phyloP scores from a whole-genome alignment of 1,140 invertebrate species.

The Drosophila murphyi region DNA sequence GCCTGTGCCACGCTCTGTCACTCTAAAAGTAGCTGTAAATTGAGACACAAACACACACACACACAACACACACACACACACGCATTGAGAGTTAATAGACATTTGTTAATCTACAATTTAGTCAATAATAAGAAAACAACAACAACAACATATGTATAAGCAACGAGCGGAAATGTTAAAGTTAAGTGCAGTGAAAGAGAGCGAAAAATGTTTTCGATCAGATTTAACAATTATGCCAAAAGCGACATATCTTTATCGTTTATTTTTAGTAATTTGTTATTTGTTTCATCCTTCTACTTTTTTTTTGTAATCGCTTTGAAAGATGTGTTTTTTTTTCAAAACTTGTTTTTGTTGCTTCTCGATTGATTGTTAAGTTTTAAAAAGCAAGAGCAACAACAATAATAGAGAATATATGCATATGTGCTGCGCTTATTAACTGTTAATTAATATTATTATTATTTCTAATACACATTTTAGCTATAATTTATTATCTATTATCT shows the following conservation, averaged over 20 bases:
- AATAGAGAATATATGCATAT: constrained; percentile 22
- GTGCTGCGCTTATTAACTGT: constrained; percentile 71
- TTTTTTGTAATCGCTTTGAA: constrained; percentile 4
- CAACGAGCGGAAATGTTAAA: constrained; percentile 33
- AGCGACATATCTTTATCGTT: constrained; percentile 22
- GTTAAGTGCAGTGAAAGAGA: constrained; percentile 12
- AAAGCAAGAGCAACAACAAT: constrained; percentile 11
- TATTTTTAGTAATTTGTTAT: constrained; percentile 36
- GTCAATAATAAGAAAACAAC: constrained; percentile 69
- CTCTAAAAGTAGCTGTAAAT: constrained; percentile 20
- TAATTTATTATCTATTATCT: constrained; percentile 73
- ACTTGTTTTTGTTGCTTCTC: constrained; percentile 27
- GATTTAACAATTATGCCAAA: constrained; percentile 23
- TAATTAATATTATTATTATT: constrained; percentile 76
- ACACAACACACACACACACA: constrained; percentile 20
- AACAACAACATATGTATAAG: constrained; percentile 17
- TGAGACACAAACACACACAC: constrained; percentile 7
- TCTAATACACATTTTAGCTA: constrained; percentile 63
- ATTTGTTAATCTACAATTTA: constrained; percentile 81
- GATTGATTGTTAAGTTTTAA: constrained; percentile 50
- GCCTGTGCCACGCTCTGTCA: constrained; percentile 23
- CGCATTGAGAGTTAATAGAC: constrained; percentile 62
- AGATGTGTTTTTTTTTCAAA: constrained; percentile 4
- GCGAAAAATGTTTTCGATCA: constrained; percentile 48
- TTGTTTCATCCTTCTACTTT: constrained; percentile 8